These are phyloP conservation scores for Delphinus delphis DNA, from an alignment of 2,113 vertebrate genomes.

Conservation along the genomic window DNA sequence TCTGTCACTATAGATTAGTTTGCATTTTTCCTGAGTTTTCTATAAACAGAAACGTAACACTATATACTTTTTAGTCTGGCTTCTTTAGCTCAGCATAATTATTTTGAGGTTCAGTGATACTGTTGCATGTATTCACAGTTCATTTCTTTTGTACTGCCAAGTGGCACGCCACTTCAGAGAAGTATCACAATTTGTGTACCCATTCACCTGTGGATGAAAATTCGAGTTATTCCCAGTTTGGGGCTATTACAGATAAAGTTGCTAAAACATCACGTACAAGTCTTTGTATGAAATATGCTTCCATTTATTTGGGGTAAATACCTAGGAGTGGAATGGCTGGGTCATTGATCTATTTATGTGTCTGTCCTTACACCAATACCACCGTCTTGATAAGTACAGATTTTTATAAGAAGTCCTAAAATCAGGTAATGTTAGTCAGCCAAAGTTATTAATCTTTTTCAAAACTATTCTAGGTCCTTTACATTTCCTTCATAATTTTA, in stretches of 20 bases:
- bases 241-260: background rate
- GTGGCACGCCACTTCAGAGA: background rate
- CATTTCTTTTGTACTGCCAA: background rate
- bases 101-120: background rate
- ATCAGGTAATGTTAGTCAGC: background rate
- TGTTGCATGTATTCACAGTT: background rate
- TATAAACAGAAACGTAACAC: background rate
- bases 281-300: background rate
- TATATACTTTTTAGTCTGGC: background rate
- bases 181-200: background rate
- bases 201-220: background rate
- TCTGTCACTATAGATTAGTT: background rate
- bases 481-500: background rate
- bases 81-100: background rate
- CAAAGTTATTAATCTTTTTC: background rate
- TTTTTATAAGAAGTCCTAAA: background rate
- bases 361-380: background rate
- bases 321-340: background rate
- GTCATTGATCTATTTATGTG: background rate
- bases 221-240: background rate
- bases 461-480: background rate
- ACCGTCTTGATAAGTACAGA: background rate
- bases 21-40: background rate
- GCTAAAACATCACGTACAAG: background rate
- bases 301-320: background rate